phyloP scores from a whole-genome alignment of 2,113 vertebrate species.

The Pelmatolapia mariae region DNA sequence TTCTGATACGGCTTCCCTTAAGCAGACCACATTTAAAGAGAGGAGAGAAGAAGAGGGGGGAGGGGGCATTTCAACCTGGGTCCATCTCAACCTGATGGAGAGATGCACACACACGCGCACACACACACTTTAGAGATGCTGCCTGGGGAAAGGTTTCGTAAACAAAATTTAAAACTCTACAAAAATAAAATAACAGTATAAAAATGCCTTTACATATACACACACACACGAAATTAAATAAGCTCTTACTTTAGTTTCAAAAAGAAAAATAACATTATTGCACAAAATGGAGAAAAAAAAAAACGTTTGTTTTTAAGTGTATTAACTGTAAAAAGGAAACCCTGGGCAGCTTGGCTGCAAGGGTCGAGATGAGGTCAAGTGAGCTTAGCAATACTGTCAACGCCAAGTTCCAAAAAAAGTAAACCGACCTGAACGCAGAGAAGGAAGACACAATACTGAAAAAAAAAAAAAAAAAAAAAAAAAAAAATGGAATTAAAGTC shows the following conservation, averaged over 20 bases:
- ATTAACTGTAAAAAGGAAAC: conserved; percentile 13
- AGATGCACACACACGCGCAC: neutral
- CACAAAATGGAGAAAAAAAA: conserved; percentile 81
- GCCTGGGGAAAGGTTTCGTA: conserved; percentile 81
- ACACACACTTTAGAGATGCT: conserved; percentile 61
- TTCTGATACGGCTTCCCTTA: neutral
- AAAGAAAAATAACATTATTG: conserved; percentile 79
- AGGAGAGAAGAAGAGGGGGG: neutral
- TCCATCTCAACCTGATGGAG: conserved; percentile 13
- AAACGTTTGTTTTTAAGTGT: conserved; percentile 36
- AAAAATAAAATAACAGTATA: conserved; percentile 77
- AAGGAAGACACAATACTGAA: neutral
- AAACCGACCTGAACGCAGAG: neutral
- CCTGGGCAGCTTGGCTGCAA: conserved; percentile 50
- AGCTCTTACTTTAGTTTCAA: conserved; percentile 66
- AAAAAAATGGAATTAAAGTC: conserved; percentile 41
- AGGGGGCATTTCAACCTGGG: neutral
- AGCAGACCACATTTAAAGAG: neutral
- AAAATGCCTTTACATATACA: conserved; percentile 54
- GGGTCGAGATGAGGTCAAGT: conserved; percentile 37
- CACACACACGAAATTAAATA: conserved; percentile 82
- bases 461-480: neutral
- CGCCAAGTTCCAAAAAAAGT: neutral
- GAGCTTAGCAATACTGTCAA: neutral
- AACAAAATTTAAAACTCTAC: conserved; percentile 74